Conservation (phyloP, 37 sponge, comb jelly and placozoan species). For the Corticium candelabrum region DNA sequence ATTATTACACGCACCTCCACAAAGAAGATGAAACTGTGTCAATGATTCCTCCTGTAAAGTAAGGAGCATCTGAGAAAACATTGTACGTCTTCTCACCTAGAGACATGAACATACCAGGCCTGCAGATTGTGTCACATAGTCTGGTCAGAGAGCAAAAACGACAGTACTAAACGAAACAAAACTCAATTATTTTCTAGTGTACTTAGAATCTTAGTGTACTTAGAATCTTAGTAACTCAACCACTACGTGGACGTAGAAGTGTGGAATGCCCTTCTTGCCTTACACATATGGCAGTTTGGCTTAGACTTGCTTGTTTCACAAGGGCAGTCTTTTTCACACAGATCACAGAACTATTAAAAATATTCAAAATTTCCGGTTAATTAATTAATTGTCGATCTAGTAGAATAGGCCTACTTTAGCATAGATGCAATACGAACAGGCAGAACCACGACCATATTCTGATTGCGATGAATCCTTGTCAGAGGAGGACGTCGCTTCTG, state of each 20-base stretch:
- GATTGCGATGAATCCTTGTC: neutral
- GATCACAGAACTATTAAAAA: neutral
- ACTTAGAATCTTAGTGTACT: too few species aligned
- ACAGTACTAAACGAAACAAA: conserved; percentile 1
- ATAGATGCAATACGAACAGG: neutral
- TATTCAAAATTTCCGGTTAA: neutral
- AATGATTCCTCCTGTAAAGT: too few species aligned
- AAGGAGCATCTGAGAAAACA: too few species aligned
- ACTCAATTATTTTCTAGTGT: too few species aligned
- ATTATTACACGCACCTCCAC: neutral
- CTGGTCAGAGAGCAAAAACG: neutral
- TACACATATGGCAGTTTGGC: neutral
- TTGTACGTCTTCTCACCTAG: too few species aligned
- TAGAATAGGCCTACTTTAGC: neutral
- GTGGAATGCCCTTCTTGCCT: neutral
- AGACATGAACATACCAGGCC: too few species aligned
- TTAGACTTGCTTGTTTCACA: neutral
- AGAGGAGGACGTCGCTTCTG: too few species aligned
- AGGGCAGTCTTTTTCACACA: neutral
- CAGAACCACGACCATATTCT: neutral
- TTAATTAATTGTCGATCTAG: neutral
- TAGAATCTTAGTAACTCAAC: neutral
- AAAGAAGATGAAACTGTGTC: neutral
- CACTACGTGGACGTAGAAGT: neutral
- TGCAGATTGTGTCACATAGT: neutral